Base-by-base conservation (phyloP, 1,140 invertebrate genomes). In the Megathymus violae region DNA sequence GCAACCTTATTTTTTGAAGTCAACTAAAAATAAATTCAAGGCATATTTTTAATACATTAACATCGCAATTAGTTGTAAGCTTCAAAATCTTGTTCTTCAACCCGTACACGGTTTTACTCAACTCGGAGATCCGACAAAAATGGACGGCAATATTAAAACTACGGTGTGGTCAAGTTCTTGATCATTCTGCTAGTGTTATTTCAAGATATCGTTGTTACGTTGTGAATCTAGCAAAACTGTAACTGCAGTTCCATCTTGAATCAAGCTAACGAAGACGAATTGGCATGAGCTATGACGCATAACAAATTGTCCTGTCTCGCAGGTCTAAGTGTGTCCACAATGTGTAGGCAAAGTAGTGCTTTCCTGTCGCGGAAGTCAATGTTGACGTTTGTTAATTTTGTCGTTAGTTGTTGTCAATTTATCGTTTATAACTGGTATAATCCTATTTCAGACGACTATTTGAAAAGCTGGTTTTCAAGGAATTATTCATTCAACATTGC, bases 291-390 rank as follows among this genome's bases (percentile, higher is more conserved):
- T 64, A 66, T 78, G 69, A 78, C 75, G 75, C 65, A 67, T 75
- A 75, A 78, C 75, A 72, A 75, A 75, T 74, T 77, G 63, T 70
- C 36, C 61, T 64, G 52, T 50, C 50, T 62, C 71, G 54, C 56
- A 65, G 38, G 58, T 64, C 64, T 63, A 65, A 59, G 51, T 38
- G 54, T 31, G 34, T 67, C 54, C 50, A 69, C 70, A 76, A 64
- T 74, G 66, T 66, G 64, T 66, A 70, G 74, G 76, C 71, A 85
- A 82, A 88, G 76, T 81, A 76, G 76, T 71, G 66, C 69, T 82
- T 82, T 88, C 85, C 85, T 86, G 83, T 74, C 58, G 60, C 73
- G 76, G 77, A 86, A 82, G 71, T 77, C 64, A 66, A 70, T 71
- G 65, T 61, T 71, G 61, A 61, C 52, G 71, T 81, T 78, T 64